Evolutionary conservation across 2,113 vertebrate species (phyloP), one percentile per base, ranked within the genome.

Genomic region (Barnardius zonarius): DNA sequence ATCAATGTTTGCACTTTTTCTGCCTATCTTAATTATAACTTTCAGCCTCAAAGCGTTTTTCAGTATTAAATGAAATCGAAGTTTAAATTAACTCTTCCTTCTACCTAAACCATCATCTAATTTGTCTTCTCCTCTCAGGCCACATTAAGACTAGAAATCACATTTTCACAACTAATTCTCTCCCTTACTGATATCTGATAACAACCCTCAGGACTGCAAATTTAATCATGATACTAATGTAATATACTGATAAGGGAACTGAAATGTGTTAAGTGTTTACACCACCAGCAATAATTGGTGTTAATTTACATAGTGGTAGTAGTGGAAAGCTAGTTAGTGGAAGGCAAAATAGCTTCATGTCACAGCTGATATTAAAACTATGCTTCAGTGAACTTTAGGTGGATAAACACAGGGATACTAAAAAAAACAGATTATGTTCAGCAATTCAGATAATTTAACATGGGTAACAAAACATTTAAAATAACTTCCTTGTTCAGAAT

Each of bases 1-100:
- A 96, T 83, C 43, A 88, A 90, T 83, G 79, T 73, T 66, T 95
- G 52, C 82, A 16, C 25, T 89, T 88, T 95, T 94, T 81, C 91
- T 73, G 43, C 64, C 67, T 73, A 75, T 77, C 35, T 57, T 95
- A 93, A 96, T 90, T 91, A 77, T 73, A 96, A 93, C 30, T 95
- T 94, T 27, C 64, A 85, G 59, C 44, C 92, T 44, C 57, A 88
- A 75, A 73, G 82, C 68, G 88, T 89, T 69, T 46, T 82, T 43
- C 67, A 90, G 68, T 31, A 90, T 82, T 88, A 75, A 95, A 52
- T 62, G 54, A 96, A 95, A 67, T 78, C 90, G 28, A 49, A 78
- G 59, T 77, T 89, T 67, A 87, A 96, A 85, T 31, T 75, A 72
- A 46, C 31, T 88, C 66, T 86, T 66, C 44, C 75, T 61, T 91